Conservation (phyloP, 1,140 invertebrate species). For the Coboldia fuscipes region DNA sequence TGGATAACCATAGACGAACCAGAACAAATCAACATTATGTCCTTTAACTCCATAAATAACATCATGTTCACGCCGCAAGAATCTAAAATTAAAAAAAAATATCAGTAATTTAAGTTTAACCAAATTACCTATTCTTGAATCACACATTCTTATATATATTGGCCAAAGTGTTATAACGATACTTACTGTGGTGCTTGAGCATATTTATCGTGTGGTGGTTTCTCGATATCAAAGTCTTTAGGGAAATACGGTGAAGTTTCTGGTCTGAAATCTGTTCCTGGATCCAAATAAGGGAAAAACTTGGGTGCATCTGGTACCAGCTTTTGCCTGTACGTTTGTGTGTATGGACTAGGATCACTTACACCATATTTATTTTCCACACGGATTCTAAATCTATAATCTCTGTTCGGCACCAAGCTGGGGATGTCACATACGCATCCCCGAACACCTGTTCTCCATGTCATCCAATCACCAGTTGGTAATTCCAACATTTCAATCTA, state of each 20-base stretch:
- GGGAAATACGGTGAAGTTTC: slow-evolving; percentile 78
- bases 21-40: slow-evolving; percentile 67
- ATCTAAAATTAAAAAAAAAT: slow-evolving; percentile 21
- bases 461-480: slow-evolving; percentile 75
- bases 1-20: slow-evolving; percentile 85
- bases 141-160: no score
- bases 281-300: slow-evolving; percentile 54
- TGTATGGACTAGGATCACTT: slow-evolving; percentile 82
- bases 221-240: slow-evolving; percentile 72
- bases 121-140: no score
- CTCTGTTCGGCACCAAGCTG: slow-evolving; percentile 62
- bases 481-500: slow-evolving; percentile 77
- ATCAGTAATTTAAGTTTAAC: neutral
- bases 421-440: slow-evolving; percentile 68
- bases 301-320: slow-evolving; percentile 58
- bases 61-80: slow-evolving; percentile 65
- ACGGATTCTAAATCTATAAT: slow-evolving; percentile 82
- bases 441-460: slow-evolving; percentile 53
- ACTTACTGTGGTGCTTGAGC: slow-evolving; percentile 43
- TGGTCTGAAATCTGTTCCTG: slow-evolving; percentile 65
- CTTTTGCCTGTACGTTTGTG: slow-evolving; percentile 56
- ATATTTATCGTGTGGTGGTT: slow-evolving; percentile 62
- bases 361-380: slow-evolving; percentile 93
- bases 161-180: no score
- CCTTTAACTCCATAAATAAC: slow-evolving; percentile 72